A percentile compares a stretch with the other conserved stretches of the same genome.
Evolutionary conservation across 2,797 vertebrate genomes (phyloP).

Genomic region (Tenualosa ilisha): DNA sequence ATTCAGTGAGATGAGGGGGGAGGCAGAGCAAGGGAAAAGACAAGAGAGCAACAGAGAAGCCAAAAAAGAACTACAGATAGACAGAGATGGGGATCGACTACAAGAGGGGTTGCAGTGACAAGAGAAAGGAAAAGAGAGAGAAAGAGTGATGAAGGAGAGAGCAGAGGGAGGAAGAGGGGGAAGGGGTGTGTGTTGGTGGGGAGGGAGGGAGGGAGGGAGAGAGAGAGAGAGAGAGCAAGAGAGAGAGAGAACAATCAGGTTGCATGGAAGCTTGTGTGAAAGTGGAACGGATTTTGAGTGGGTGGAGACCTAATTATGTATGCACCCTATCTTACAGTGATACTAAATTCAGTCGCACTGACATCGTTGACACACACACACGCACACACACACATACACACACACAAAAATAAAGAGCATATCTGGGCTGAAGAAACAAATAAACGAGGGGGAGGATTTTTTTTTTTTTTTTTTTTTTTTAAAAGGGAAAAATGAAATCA

Average conservation of each 20-base stretch:
- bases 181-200: conserved; percentile 36
- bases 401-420: conserved; percentile 60
- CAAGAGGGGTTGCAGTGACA: conserved; percentile 23
- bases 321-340: conserved; percentile 79
- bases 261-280: conserved; percentile 73
- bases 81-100: conserved; percentile 15
- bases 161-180: conserved; percentile 56
- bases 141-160: conserved; percentile 55
- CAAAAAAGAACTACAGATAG: conserved; percentile 14
- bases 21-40: neutral
- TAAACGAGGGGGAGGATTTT: conserved; percentile 8
- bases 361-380: conserved; percentile 70
- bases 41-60: conserved; percentile 31
- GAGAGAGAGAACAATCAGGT: conserved; percentile 62
- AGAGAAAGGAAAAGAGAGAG: conserved; percentile 41
- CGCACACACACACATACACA: conserved; percentile 65
- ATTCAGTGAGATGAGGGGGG: neutral
- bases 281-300: conserved; percentile 82
- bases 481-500: neutral
- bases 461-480: too few relatives aligned
- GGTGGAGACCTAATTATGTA: conserved; percentile 84
- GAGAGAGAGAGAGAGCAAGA: conserved; percentile 58
- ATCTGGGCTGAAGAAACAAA: conserved; percentile 44
- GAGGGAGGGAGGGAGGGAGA: conserved; percentile 48
- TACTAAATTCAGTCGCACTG: conserved; percentile 76